Base-by-base conservation (phyloP, 2,797 vertebrate genomes). In the Sarcoramphus papa region DNA sequence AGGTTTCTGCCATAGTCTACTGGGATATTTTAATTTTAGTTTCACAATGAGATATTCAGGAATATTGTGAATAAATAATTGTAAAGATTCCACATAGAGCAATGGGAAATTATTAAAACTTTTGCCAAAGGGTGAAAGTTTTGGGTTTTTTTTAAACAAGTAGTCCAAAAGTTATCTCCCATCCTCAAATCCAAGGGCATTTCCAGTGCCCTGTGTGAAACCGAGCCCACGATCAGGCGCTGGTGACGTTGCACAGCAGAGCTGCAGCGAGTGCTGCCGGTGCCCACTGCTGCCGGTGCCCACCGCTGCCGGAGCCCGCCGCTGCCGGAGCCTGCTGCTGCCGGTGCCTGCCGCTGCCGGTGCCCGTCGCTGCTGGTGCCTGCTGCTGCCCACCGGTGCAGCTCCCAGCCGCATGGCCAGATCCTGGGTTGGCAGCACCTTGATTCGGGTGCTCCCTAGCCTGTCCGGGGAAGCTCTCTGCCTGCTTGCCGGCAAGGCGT, bases 11-110 rank as follows among this genome's bases (percentile, higher is more conserved):
- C 48, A 5, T 15, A 43, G 83, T 20, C 94, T 77, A 2, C 24
- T 37, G 93, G 95, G 94, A 89, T 93, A 89, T 95, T 96, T 90
- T 79, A 92, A 94, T 94, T 90, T 76, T 28, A 17, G 77, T 57
- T 90, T 54, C 73, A 77, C 90, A 85, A 68, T 50, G 88, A 94
- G 70, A 65, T 65, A 40, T 33, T 73, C 75, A 37, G 84, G 78
- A 93, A 86, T 76, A 51, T 8, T 54, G 69, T 73, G 85, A 94
- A 86, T 86, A 96, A 95, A 89, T 92, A 70, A 51, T 67, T 60
- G 63, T 62, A 59, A 88, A 65, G 43, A 22, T 62, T 81, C 64
- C 27, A 45, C 22, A 9, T 4, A 48, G 37, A 87, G 54, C 40
- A 45, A 25, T 2, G 59, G 40, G n/a, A 79, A 84, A 45, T n/a